Conservation (phyloP, 2,888 invertebrate species). For the Ischnura elegans region DNA sequence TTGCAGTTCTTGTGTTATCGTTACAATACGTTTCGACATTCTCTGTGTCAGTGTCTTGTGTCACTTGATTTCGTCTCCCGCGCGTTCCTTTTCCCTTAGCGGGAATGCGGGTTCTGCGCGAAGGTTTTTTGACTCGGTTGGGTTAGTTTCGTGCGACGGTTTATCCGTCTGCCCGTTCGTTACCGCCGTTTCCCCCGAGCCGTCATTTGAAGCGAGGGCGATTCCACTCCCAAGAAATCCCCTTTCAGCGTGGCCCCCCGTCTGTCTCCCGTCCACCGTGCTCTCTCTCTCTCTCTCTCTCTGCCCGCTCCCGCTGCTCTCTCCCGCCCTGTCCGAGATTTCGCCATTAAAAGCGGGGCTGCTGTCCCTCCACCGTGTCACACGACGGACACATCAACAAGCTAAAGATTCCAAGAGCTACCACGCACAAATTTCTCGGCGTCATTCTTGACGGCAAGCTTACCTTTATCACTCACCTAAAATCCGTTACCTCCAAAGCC, state of each 20-base stretch:
- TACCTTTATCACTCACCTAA: too few relatives aligned
- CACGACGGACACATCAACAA: too few relatives aligned
- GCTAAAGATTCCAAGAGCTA: too few relatives aligned
- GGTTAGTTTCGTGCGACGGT: neutral
- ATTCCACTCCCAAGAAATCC: neutral
- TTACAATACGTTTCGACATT: too few relatives aligned
- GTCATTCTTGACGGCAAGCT: too few relatives aligned
- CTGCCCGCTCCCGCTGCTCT: conserved; percentile 45
- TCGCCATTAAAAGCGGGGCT: conserved; percentile 36
- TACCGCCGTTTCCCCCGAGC: neutral
- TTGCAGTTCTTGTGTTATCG: too few relatives aligned
- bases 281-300: neutral
- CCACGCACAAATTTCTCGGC: too few relatives aligned
- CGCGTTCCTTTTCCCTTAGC: neutral
- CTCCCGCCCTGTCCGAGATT: conserved; percentile 53
- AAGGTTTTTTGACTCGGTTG: neutral
- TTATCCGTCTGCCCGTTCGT: neutral
- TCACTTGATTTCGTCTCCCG: neutral
- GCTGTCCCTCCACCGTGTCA: too few relatives aligned
- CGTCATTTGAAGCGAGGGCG: too few relatives aligned
- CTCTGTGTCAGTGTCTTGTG: too few relatives aligned
- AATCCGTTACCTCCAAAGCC: too few relatives aligned
- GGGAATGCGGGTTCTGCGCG: neutral
- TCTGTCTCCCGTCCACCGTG: neutral
- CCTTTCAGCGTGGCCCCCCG: neutral